Base-by-base conservation (phyloP, 2,888 invertebrate species). In the Masnerella sp. region DNA sequence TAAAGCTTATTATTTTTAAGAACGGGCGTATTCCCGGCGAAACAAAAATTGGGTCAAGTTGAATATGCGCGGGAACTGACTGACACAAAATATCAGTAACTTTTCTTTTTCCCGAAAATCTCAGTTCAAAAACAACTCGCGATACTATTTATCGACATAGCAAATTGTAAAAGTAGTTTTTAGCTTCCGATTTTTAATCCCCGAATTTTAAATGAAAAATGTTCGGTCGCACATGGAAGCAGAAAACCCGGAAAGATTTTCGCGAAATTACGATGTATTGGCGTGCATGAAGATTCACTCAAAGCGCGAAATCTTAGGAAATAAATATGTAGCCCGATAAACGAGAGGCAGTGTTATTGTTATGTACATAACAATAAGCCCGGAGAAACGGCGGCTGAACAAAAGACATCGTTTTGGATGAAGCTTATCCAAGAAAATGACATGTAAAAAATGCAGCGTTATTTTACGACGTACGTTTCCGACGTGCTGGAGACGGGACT, bases 341-440 rank as follows among this genome's bases (percentile, higher is more conserved):
- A 56, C 28, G 22, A 42, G 17, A 12, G 22, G 40, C 11, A 18
- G 20, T 30, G 42, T 47, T 61, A 70, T 70, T 70, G 51, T 62
- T 69, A 61, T 54, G 61, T 56, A 61, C 61, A 47, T 56, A 70
- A 70, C 62, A 62, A 62, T 62, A 70, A 70, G 62, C 62, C 17
- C 20, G 34, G 42, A 36, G 36, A 15, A 62, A 49, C 51, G 58
- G 38, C 22, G 71, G 43, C 64, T 49, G 58, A 71, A 58, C 64
- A 64, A 71, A 70, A 71, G 65, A 45, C 64, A 45, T 52, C 52
- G 59, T 40, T 65, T 65, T 52, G 71, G 65, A 65, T 65, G 51
- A 59, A 71, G 59, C 58, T 71, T 59, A 59, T 65, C 65, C 71
- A 71, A 64, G 58, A 70, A 74, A 74, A 69, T 70, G 68, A 70